Percentiles rank a stretch among this genome's conserved stretches.
phyloP scores from a whole-genome alignment of 2,888 invertebrate genomes.

The Poecilobothrus nobilitatus region DNA sequence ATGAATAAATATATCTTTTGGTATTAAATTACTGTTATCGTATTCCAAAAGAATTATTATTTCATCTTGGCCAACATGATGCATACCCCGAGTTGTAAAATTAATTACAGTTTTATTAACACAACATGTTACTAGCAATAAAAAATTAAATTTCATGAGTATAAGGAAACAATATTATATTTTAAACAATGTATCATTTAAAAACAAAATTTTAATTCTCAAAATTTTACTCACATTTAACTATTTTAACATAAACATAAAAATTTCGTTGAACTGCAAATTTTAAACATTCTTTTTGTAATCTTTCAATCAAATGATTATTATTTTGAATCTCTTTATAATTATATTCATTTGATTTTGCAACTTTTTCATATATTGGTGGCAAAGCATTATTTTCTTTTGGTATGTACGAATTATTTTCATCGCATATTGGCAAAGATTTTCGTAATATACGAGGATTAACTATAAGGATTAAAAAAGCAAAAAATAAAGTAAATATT shows the following conservation, averaged over 20 bases:
- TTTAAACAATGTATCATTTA: not conserved
- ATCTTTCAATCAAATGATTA: constrained; percentile 48
- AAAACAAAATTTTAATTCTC: not conserved
- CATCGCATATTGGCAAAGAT: constrained; percentile 32
- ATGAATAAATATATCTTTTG: constrained; percentile 67
- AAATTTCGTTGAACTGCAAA: constrained; percentile 70
- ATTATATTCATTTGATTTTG: constrained; percentile 33
- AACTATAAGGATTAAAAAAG: constrained; percentile 14
- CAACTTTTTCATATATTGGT: constrained; percentile 42
- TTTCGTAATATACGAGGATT: constrained; percentile 30
- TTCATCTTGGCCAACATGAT: constrained; percentile 75
- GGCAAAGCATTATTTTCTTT: constrained; percentile 47
- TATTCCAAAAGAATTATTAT: constrained; percentile 65
- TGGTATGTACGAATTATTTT: constrained; percentile 37
- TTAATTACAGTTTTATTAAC: constrained; percentile 66
- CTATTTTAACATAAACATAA: constrained; percentile 62
- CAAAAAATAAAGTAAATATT: not conserved
- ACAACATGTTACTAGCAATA: constrained; percentile 61
- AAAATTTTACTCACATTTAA: constrained; percentile 55
- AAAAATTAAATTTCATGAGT: constrained; percentile 16
- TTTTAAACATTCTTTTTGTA: constrained; percentile 55
- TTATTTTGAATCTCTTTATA: constrained; percentile 46
- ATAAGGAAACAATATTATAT: too few relatives aligned
- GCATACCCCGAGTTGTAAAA: constrained; percentile 66
- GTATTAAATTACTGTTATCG: constrained; percentile 40